phyloP scores from a whole-genome alignment of 2,113 vertebrate species.

The Gambusia holbrooki region DNA sequence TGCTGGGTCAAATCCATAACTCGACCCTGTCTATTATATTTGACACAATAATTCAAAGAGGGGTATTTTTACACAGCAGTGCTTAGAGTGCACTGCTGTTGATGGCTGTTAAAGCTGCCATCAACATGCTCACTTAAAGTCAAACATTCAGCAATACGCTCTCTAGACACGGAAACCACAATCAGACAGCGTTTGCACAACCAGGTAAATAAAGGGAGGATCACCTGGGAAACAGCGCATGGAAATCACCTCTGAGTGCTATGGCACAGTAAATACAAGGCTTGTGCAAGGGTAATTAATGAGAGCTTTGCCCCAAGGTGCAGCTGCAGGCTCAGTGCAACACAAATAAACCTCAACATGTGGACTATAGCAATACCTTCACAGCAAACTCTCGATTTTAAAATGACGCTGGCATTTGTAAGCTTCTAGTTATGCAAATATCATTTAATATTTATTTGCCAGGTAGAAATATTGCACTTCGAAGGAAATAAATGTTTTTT shows the following conservation, averaged over 20 bases:
- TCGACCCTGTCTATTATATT: no score
- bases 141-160: background rate
- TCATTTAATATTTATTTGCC: conserved; percentile 28
- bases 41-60: no score
- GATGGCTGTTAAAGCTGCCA: no score
- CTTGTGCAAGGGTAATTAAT: conserved; percentile 33
- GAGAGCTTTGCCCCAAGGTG: conserved; percentile 52
- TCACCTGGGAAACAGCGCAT: background rate
- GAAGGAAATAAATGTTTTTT: background rate
- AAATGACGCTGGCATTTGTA: background rate
- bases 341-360: background rate
- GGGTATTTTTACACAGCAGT: no score
- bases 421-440: background rate
- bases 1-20: no score
- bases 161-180: background rate
- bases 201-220: background rate
- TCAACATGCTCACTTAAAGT: background rate
- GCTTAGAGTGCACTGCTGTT: no score
- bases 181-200: conserved; percentile 19
- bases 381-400: background rate
- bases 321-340: conserved; percentile 12
- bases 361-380: background rate
- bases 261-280: conserved; percentile 17
- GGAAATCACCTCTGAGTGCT: conserved; percentile 8
- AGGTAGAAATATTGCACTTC: background rate